phyloP scores from a whole-genome alignment of 2,888 invertebrate genomes.

The Spilarctia lutea region DNA sequence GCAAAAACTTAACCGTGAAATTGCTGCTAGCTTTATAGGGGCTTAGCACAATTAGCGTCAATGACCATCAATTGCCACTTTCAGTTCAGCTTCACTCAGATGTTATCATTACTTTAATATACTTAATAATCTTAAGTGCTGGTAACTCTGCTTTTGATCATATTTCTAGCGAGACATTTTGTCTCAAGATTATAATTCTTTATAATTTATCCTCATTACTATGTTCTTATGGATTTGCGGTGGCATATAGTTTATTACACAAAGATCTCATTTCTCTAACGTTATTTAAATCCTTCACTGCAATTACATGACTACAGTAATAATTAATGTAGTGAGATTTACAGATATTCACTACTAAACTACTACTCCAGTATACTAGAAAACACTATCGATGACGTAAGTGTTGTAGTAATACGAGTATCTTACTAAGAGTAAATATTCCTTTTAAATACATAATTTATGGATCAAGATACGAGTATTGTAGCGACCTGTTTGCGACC shows the following conservation, averaged over 20 bases:
- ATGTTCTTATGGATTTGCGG: not conserved
- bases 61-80: not conserved
- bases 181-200: not conserved
- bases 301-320: not conserved
- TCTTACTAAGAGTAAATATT: not conserved
- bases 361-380: not conserved
- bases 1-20: not conserved
- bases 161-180: not conserved
- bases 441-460: not conserved
- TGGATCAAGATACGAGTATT: not conserved
- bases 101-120: not conserved
- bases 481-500: not conserved
- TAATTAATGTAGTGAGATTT: not conserved
- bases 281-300: not conserved
- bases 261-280: not conserved
- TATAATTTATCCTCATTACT: not conserved
- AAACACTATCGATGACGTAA: not conserved
- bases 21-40: not conserved
- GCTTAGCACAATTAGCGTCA: not conserved
- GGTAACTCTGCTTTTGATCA: not conserved
- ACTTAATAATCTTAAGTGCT: not conserved
- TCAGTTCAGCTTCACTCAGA: not conserved
- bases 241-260: not conserved
- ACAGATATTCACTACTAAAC: not conserved
- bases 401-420: not conserved